These are phyloP conservation scores for Neodon shergylaensis DNA, from an alignment of 2,113 vertebrate genomes.

Conservation along the genomic window DNA sequence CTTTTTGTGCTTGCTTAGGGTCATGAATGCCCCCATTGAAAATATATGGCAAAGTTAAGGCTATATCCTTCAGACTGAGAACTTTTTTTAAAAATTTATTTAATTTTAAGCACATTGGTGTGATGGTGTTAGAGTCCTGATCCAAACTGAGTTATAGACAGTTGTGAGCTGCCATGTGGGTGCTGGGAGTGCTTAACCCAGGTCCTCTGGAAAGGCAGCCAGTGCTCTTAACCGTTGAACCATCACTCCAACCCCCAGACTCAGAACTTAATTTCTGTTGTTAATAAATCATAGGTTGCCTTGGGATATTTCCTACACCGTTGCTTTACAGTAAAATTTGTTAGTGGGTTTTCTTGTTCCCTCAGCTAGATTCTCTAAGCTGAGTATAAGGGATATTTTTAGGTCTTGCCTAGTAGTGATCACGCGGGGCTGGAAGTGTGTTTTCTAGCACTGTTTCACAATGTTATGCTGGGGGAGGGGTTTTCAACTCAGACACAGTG, in stretches of 20 bases:
- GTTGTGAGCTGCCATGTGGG: too few relatives aligned
- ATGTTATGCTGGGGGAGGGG: background rate
- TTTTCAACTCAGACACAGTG: background rate
- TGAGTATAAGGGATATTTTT: background rate
- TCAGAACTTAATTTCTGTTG: constrained; percentile 9
- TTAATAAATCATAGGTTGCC: constrained; percentile 23
- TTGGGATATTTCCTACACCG: background rate
- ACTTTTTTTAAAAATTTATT: background rate
- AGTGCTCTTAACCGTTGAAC: too few relatives aligned
- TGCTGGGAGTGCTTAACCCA: too few relatives aligned
- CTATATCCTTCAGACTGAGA: background rate
- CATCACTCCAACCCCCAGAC: background rate
- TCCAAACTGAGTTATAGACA: too few relatives aligned
- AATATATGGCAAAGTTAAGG: background rate
- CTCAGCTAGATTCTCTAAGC: background rate
- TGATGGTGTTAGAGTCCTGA: too few relatives aligned
- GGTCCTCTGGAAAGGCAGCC: too few relatives aligned
- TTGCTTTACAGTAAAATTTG: constrained; percentile 35
- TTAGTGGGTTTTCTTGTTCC: constrained; percentile 42
- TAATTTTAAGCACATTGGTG: too few relatives aligned
- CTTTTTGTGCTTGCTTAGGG: background rate
- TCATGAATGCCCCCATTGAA: background rate
- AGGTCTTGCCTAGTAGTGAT: background rate
- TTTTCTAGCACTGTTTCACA: background rate
- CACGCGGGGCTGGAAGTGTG: background rate